These are phyloP conservation scores for Vulpes ferrilata DNA, from an alignment of 2,113 vertebrate species.

Conservation along the genomic window DNA sequence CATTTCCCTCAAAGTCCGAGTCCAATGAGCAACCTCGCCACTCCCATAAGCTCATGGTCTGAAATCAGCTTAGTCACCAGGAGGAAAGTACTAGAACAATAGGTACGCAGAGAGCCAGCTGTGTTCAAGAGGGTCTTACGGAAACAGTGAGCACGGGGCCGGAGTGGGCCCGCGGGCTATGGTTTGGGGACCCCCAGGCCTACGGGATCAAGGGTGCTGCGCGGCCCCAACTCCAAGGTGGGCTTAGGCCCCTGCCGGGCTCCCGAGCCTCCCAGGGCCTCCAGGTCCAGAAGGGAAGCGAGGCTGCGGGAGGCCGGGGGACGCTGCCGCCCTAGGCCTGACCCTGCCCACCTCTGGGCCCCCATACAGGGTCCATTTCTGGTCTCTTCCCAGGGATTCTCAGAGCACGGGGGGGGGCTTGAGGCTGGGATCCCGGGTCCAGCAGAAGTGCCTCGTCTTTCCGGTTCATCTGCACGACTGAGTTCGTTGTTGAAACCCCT, in stretches of 20 bases:
- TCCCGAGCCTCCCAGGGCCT: background rate
- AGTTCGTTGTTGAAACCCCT: background rate
- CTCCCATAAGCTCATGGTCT: slow-evolving; percentile 68
- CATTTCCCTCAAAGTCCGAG: slow-evolving; percentile 59
- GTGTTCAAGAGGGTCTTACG: background rate
- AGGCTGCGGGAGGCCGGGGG: background rate
- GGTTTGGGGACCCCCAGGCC: background rate
- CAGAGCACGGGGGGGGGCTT: background rate
- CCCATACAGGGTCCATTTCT: background rate
- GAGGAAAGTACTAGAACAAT: slow-evolving; percentile 15
- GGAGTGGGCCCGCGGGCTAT: background rate
- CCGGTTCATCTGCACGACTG: accelerated
- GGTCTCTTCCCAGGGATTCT: background rate
- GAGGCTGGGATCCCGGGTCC: background rate
- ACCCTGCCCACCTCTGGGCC: too few relatives aligned
- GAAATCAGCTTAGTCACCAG: background rate
- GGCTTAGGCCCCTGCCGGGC: background rate
- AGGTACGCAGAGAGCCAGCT: too few relatives aligned
- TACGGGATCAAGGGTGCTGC: background rate
- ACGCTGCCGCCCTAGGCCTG: accelerated
- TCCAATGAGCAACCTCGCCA: slow-evolving; percentile 63
- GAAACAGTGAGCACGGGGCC: background rate
- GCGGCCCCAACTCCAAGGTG: background rate
- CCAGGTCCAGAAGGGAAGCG: background rate
- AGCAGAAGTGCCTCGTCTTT: background rate